These are phyloP conservation scores for Nephrotoma flavescens DNA, from an alignment of 2,888 invertebrate species.

Conservation along the genomic window DNA sequence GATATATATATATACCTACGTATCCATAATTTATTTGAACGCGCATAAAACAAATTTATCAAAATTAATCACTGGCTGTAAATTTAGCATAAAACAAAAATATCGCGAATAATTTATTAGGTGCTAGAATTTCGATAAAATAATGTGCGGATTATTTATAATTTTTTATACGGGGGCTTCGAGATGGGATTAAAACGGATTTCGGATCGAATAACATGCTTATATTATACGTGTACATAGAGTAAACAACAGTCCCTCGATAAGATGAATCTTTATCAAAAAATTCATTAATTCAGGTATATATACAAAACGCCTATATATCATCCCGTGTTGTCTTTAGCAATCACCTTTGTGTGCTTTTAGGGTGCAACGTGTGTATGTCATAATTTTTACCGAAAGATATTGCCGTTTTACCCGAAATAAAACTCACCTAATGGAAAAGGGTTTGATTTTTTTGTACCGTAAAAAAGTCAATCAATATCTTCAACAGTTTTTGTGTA, in stretches of 20 bases:
- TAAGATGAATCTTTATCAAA: too few relatives aligned
- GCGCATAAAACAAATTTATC: too few relatives aligned
- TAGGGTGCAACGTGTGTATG: too few relatives aligned
- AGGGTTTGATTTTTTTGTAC: not conserved
- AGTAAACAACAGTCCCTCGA: too few relatives aligned
- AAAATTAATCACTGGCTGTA: not conserved
- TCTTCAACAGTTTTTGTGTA: not conserved
- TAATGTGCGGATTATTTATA: not conserved
- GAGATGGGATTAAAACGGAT: not conserved
- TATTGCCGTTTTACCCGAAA: not conserved
- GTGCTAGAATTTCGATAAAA: not conserved
- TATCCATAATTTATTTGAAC: too few relatives aligned
- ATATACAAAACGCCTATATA: not conserved
- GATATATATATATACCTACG: too few relatives aligned
- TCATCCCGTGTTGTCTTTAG: not conserved
- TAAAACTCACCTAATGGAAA: not conserved
- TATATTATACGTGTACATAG: not conserved
- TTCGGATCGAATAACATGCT: not conserved
- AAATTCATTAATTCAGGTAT: not conserved
- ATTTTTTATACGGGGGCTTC: not conserved
- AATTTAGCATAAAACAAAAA: not conserved
- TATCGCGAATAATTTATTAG: not conserved
- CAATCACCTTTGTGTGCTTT: not conserved
- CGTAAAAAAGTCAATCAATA: not conserved
- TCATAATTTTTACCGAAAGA: not conserved